These are phyloP conservation scores for Antechinus flavipes DNA, from an alignment of 2,113 vertebrate genomes.

Conservation along the genomic window DNA sequence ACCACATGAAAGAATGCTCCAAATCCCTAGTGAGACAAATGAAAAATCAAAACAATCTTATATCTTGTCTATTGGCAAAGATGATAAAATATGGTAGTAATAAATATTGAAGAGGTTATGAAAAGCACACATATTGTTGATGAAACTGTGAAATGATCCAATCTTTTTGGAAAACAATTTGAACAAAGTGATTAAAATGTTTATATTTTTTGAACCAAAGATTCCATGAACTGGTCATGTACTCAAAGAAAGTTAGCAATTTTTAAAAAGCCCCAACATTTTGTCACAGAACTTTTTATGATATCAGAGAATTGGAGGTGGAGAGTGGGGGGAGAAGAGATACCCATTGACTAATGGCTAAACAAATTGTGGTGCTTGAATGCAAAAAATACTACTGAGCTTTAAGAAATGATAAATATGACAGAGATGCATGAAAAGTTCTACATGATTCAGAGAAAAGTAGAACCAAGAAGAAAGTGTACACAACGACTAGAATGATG, in stretches of 20 bases:
- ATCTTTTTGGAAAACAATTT: neutral
- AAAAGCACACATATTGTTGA: neutral
- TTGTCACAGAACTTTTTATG: neutral
- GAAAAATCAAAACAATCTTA: neutral
- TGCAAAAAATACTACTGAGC: neutral
- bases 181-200: neutral
- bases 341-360: neutral
- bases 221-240: neutral
- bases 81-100: neutral
- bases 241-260: neutral
- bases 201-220: neutral
- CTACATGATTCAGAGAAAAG: neutral
- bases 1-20: neutral
- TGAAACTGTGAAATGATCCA: neutral
- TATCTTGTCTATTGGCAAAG: neutral
- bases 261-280: neutral
- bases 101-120: neutral
- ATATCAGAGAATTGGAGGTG: neutral
- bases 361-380: neutral
- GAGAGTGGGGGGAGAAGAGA: neutral
- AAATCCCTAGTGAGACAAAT: neutral
- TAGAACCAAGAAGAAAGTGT: neutral
- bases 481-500: neutral
- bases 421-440: neutral
- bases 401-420: neutral